phyloP scores from a whole-genome alignment of 2,113 vertebrate genomes.

The Salvelinus alpinus region DNA sequence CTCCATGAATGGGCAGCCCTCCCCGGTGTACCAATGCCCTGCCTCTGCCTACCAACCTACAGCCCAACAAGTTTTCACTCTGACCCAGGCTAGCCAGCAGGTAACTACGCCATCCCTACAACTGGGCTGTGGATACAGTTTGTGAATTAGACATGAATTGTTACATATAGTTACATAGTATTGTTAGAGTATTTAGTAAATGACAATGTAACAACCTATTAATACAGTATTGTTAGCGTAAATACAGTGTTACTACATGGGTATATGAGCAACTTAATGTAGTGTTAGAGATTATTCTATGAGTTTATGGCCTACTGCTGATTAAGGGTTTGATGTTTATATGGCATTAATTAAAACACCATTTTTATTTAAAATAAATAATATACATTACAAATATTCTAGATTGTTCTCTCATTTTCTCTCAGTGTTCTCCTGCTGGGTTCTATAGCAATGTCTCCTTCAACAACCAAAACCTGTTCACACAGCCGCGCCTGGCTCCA shows the following conservation, averaged over 20 bases:
- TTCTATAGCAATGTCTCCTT: constrained; percentile 82
- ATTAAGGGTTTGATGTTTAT: neutral
- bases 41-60: constrained; percentile 79
- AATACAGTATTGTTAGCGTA: too few relatives aligned
- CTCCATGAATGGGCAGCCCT: constrained; percentile 73
- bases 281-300: too few relatives aligned
- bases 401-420: neutral
- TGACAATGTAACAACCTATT: too few relatives aligned
- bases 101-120: constrained; percentile 62
- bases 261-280: too few relatives aligned
- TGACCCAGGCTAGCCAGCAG: constrained; percentile 84
- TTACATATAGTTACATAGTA: too few relatives aligned
- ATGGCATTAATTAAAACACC: neutral
- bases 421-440: constrained; percentile 80
- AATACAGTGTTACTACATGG: too few relatives aligned
- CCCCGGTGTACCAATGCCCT: constrained; percentile 79
- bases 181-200: too few relatives aligned
- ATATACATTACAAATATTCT: neutral
- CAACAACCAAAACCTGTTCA: constrained; percentile 80
- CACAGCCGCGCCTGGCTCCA: constrained; percentile 83
- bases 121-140: neutral
- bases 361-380: neutral
- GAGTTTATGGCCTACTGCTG: too few relatives aligned
- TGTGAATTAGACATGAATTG: too few relatives aligned
- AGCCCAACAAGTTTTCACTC: constrained; percentile 82